Base-by-base conservation (phyloP, 2,888 invertebrate genomes). In the Acanthoscelides obtectus region DNA sequence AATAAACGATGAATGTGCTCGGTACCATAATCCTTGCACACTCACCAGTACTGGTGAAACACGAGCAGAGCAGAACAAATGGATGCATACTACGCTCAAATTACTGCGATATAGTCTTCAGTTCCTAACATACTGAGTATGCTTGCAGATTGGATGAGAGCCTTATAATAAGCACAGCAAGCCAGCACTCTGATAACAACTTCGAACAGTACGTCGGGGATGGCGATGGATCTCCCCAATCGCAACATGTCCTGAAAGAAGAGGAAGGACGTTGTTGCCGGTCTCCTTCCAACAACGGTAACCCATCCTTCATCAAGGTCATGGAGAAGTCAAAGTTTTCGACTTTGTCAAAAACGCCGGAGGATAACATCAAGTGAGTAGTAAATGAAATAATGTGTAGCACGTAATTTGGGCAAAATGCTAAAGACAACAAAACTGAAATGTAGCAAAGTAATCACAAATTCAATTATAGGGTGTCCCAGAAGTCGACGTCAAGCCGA, bases 71-170 rank as follows among this genome's bases (percentile, higher is more conserved):
- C n/a, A n/a, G n/a, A n/a, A n/a, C n/a, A n/a, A n/a, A n/a, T n/a
- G n/a, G n/a, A n/a, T n/a, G n/a, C n/a, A n/a, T n/a, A n/a, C n/a
- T n/a, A n/a, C n/a, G n/a, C 25, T 25, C 25, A 25, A 25, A 63
- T 8, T 25, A 8, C 25, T 66, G 64, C 22, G 19, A 5, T 8
- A 8, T 3, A 25, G 25, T 25, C 8, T 20, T 19, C 21, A 64
- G 22, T 45, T 66, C 68, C 45, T 12, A 25, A 22, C 78, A 70
- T 25, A 25, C 4, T 25, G 25, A 25, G 25, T 25, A 25, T 25
- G 25, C 25, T 25, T 25, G 45, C 77, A 85, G 84, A 72, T 84
- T 92, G 81, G 91, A 92, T 78, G 92, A 92, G 81, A 89, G 88
- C 68, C 82, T 90, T 67, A 89, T 91, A 25, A 82, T 87, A 45